Percentiles rank a stretch among this genome's conserved stretches.
phyloP scores from a whole-genome alignment of 2,113 vertebrate genomes.

The Pangasianodon gigas region DNA sequence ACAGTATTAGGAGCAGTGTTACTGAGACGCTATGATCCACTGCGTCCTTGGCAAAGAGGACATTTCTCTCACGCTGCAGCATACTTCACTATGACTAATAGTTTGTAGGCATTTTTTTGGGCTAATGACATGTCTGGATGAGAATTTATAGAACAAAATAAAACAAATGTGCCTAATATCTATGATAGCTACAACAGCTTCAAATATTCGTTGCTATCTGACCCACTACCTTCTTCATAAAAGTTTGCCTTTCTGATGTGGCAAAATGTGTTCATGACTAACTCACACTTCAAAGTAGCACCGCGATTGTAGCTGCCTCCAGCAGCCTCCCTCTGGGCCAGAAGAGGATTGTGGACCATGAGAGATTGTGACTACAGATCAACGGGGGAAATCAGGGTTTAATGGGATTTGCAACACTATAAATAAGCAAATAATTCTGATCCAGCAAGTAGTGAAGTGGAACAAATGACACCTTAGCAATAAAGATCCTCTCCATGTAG shows the following conservation, averaged over 20 bases:
- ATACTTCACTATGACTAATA: slow-evolving; percentile 13
- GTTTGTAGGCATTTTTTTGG: slow-evolving; percentile 2
- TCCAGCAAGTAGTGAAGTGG: slow-evolving; percentile 60
- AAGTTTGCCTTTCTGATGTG: slow-evolving; percentile 23
- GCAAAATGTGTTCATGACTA: slow-evolving; percentile 27
- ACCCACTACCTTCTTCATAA: background rate
- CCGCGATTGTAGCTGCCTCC: background rate
- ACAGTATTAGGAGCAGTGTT: slow-evolving; percentile 19
- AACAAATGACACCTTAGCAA: slow-evolving; percentile 55
- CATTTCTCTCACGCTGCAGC: slow-evolving; percentile 6
- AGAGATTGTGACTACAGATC: slow-evolving; percentile 40
- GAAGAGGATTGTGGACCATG: background rate
- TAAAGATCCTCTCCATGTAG: slow-evolving; percentile 57
- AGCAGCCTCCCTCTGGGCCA: background rate
- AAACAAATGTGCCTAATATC: background rate
- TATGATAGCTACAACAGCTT: background rate
- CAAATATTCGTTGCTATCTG: background rate
- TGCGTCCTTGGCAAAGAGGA: slow-evolving; percentile 19
- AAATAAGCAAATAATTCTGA: slow-evolving; percentile 64
- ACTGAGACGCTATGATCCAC: slow-evolving; percentile 1
- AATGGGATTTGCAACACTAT: slow-evolving; percentile 65
- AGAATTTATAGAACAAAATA: background rate
- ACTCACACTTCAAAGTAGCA: slow-evolving; percentile 43
- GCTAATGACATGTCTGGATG: slow-evolving; percentile 2
- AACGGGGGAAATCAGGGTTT: slow-evolving; percentile 68